These are phyloP conservation scores for Brachyrhaphis roseni DNA, from an alignment of 2,797 vertebrate genomes.

Conservation along the genomic window DNA sequence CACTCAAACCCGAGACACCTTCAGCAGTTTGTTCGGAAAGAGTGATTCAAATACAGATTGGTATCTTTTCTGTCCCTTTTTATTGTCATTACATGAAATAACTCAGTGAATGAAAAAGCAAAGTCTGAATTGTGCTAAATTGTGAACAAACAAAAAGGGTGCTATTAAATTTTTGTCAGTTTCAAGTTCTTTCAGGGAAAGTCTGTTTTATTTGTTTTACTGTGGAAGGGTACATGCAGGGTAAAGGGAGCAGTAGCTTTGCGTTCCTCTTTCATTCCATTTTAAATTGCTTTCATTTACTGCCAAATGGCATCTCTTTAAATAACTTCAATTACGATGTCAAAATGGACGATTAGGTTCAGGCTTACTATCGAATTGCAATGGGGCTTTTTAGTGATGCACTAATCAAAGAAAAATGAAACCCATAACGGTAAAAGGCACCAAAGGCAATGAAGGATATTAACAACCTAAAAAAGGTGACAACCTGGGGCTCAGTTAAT, in stretches of 20 bases:
- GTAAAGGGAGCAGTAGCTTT: not conserved
- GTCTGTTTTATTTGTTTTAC: not conserved
- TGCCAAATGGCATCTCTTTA: not conserved
- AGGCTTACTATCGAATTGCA: slow-evolving; percentile 15
- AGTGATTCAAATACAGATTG: not conserved
- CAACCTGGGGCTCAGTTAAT: slow-evolving; percentile 16
- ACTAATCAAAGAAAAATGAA: not conserved
- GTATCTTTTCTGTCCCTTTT: not conserved
- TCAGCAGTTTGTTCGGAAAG: not conserved
- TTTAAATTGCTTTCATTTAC: slow-evolving; percentile 6
- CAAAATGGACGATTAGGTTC: slow-evolving; percentile 14
- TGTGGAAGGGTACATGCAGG: not conserved
- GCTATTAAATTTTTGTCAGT: not conserved
- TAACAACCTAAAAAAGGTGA: slow-evolving; percentile 19
- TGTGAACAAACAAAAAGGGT: not conserved
- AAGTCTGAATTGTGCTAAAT: not conserved
- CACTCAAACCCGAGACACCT: not conserved
- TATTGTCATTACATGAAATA: not conserved
- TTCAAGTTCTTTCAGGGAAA: not conserved
- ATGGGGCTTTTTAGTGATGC: slow-evolving; percentile 8
- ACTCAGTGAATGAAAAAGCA: not conserved
- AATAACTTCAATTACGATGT: slow-evolving; percentile 50
- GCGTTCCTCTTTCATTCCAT: not conserved
- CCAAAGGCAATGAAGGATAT: slow-evolving; percentile 4
- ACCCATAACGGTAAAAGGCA: not conserved